Evolutionary conservation across 2,797 vertebrate species (phyloP).

Genomic region (Cryptoprocta ferox): DNA sequence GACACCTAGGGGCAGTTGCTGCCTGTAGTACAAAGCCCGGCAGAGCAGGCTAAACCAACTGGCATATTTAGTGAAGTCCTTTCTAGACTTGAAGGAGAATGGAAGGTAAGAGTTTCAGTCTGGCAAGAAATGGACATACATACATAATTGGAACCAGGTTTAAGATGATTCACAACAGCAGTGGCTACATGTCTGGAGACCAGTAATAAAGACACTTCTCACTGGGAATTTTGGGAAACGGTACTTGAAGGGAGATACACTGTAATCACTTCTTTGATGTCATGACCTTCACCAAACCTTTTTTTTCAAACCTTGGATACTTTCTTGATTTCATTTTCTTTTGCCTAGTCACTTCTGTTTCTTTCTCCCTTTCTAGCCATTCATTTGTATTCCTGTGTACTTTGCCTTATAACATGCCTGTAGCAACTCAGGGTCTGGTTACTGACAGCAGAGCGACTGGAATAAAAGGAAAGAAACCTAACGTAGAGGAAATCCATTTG

Average conservation of each 20-base stretch:
- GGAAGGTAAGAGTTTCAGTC: background rate
- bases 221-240: background rate
- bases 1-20: constrained; percentile 8
- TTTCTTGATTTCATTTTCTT: background rate
- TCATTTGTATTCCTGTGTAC: background rate
- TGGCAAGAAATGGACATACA: background rate
- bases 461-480: background rate
- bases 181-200: background rate
- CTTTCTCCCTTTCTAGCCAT: background rate
- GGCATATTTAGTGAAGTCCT: background rate
- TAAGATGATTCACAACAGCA: background rate
- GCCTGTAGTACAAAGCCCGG: background rate
- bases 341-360: background rate
- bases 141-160: background rate
- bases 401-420: background rate
- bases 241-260: background rate
- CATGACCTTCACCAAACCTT: background rate
- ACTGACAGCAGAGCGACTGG: background rate
- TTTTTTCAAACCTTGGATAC: background rate
- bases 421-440: background rate
- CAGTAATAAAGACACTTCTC: background rate
- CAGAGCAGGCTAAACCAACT: background rate
- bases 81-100: background rate
- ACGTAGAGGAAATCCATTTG: background rate
- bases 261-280: background rate